These are phyloP conservation scores for Hyphantria cunea DNA, from an alignment of 1,140 invertebrate genomes.

Conservation along the genomic window DNA sequence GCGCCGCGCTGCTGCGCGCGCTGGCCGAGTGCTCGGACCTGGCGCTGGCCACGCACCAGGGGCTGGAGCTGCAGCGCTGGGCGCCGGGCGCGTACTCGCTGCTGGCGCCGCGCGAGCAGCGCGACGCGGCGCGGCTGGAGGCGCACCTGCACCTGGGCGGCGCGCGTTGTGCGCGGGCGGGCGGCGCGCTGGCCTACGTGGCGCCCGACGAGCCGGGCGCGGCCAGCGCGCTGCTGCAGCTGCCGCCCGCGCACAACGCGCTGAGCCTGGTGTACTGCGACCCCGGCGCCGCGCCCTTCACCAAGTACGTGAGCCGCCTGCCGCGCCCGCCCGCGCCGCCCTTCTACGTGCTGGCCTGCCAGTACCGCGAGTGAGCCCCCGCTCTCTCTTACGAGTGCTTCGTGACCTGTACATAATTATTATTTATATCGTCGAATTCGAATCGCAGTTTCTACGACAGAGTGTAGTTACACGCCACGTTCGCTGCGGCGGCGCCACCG, in stretches of 20 bases:
- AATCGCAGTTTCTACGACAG: no score
- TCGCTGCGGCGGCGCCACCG: no score
- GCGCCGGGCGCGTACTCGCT: slow-evolving; percentile 84
- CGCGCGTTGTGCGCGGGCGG: slow-evolving; percentile 68
- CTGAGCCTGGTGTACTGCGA: slow-evolving; percentile 87
- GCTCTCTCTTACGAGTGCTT: no score
- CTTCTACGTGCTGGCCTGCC: slow-evolving; percentile 82
- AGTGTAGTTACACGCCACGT: no score
- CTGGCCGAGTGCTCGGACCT: slow-evolving; percentile 86
- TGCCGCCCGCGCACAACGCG: slow-evolving; percentile 84
- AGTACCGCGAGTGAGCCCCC: slow-evolving; percentile 77
- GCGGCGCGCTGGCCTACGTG: slow-evolving; percentile 81
- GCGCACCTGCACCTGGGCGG: slow-evolving; percentile 83
- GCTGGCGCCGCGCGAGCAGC: slow-evolving; percentile 73
- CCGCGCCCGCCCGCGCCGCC: slow-evolving; percentile 51
- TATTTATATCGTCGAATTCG: no score
- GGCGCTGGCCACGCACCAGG: slow-evolving; percentile 69
- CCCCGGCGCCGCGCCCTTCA: slow-evolving; percentile 83
- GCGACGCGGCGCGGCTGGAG: slow-evolving; percentile 81
- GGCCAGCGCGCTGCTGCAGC: slow-evolving; percentile 68
- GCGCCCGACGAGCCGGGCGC: slow-evolving; percentile 58
- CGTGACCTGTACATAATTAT: no score
- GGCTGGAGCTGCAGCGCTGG: slow-evolving; percentile 86
- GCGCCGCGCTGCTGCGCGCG: slow-evolving; percentile 81
- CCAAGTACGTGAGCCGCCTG: slow-evolving; percentile 84